These are phyloP conservation scores for Dromiciops gliroides DNA, from an alignment of 2,113 vertebrate species.

Conservation along the genomic window DNA sequence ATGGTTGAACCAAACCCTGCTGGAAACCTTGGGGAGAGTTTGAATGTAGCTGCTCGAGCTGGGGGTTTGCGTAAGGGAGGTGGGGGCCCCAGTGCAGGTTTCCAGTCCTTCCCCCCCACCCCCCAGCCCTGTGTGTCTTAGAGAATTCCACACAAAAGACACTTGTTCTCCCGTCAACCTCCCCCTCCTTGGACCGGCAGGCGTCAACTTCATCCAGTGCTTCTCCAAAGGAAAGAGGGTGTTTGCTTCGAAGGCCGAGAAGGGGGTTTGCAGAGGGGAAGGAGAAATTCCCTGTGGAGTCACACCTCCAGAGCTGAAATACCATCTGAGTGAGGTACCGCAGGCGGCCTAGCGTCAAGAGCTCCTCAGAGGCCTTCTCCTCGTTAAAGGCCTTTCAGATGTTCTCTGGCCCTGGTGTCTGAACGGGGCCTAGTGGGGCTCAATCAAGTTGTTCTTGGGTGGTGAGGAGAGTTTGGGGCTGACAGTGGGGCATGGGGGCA, in stretches of 20 bases:
- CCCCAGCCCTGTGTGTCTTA: not conserved
- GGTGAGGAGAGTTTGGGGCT: not conserved
- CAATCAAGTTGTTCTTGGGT: not conserved
- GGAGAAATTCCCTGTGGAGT: not conserved
- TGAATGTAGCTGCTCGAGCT: not conserved
- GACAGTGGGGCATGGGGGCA: too few relatives aligned
- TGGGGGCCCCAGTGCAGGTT: not conserved
- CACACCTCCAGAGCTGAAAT: not conserved
- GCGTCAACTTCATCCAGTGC: not conserved
- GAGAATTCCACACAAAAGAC: conserved; percentile 3
- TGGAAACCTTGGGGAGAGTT: conserved; percentile 1
- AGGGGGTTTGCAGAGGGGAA: not conserved
- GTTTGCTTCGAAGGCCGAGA: not conserved
- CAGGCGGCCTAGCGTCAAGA: not conserved
- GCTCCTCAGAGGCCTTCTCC: not conserved
- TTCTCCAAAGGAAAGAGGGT: not conserved
- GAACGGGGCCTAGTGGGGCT: too few relatives aligned
- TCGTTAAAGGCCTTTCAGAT: not conserved
- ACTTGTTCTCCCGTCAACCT: conserved; percentile 2
- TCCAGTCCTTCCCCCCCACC: not conserved
- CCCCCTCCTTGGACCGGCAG: not conserved
- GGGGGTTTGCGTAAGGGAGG: not conserved
- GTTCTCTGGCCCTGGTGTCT: not conserved
- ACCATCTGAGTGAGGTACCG: conserved; percentile 1
- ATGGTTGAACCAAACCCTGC: not conserved